These are phyloP conservation scores for Hyperoplus lanceolatus DNA, from an alignment of 2,797 vertebrate genomes.

Conservation along the genomic window DNA sequence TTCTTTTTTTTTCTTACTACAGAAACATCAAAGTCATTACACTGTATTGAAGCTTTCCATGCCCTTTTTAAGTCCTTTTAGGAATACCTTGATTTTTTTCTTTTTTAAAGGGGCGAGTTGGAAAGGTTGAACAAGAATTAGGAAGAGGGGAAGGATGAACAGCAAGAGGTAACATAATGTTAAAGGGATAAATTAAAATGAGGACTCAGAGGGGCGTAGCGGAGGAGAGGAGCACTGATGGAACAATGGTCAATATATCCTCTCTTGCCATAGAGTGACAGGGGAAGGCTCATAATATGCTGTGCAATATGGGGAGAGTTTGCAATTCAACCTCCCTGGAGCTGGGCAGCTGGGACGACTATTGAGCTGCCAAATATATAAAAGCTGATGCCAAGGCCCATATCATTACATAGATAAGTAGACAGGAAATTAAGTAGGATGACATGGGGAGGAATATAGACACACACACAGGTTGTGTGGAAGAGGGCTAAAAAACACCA, in stretches of 20 bases:
- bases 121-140: conserved; percentile 26
- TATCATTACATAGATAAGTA: conserved; percentile 57
- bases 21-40: conserved; percentile 55
- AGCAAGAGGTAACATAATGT: conserved; percentile 33
- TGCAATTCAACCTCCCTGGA: conserved; percentile 40
- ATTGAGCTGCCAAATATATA: conserved; percentile 48
- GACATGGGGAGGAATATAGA: conserved; percentile 12
- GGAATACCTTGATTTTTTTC: too few relatives aligned
- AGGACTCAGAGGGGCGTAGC: conserved; percentile 18
- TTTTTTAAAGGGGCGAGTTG: conserved; percentile 2
- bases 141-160: conserved; percentile 30
- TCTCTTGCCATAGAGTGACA: conserved; percentile 17
- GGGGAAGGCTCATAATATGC: conserved; percentile 39
- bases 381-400: conserved; percentile 38
- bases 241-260: conserved; percentile 49
- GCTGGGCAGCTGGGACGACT: conserved; percentile 40
- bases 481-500: conserved; percentile 27
- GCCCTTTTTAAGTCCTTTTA: conserved; percentile 40
- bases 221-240: conserved; percentile 29
- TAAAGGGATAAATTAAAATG: conserved; percentile 50
- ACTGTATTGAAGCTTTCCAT: conserved; percentile 34
- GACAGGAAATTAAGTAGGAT: conserved; percentile 62
- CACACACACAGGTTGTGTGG: conserved; percentile 16
- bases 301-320: conserved; percentile 43
- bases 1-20: conserved; percentile 19